A percentile compares a stretch with the other conserved stretches of the same genome.
phyloP scores from a whole-genome alignment of 2,113 vertebrate genomes.

The Axis porcinus region DNA sequence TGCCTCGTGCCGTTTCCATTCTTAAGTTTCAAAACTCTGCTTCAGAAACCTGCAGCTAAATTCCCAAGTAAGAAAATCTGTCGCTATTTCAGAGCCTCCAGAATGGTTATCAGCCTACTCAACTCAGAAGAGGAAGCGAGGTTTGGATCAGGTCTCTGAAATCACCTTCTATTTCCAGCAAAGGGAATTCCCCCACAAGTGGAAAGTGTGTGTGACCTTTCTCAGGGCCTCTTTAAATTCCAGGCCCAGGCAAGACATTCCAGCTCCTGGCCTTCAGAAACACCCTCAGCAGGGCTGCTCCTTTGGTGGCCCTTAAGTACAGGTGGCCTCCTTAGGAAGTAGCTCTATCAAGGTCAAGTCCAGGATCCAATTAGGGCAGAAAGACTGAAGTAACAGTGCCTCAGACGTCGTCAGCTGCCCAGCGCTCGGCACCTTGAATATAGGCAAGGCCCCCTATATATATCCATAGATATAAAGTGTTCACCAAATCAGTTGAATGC shows the following conservation, averaged over 20 bases:
- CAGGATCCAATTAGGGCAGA: neutral
- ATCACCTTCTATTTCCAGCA: neutral
- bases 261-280: neutral
- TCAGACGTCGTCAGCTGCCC: neutral
- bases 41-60: neutral
- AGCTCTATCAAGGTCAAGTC: neutral
- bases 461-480: neutral
- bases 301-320: neutral
- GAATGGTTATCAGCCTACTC: neutral
- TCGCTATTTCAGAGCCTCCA: neutral
- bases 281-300: neutral
- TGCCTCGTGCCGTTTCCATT: neutral
- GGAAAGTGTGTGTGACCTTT: neutral
- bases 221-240: neutral
- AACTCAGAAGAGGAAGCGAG: neutral
- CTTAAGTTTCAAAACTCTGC: neutral
- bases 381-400: neutral
- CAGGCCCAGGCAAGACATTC: neutral
- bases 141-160: neutral
- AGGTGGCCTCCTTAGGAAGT: neutral
- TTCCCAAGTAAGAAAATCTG: neutral
- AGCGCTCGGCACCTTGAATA: neutral
- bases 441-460: neutral
- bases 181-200: neutral
- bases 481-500: neutral